Evolutionary conservation across 30 jellyfish, hydroid and myxozoan genomes (phyloP), one percentile per base, ranked within the genome.

Genomic region (Catostylus mosaicus): DNA sequence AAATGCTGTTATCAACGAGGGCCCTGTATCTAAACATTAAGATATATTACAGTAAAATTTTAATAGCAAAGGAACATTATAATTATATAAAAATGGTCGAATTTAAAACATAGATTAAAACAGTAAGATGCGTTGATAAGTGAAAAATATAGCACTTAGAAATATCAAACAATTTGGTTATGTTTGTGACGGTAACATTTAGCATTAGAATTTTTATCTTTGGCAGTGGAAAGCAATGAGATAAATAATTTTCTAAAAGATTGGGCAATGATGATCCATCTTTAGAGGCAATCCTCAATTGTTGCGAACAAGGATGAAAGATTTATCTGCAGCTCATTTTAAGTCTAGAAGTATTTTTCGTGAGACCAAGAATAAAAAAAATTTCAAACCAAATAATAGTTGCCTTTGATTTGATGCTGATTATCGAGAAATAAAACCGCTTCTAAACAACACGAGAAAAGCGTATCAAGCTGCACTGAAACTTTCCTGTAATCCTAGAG

Each of bases 361-460:
- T 30, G 31, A 65, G 24, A 26, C 77, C 0, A 31, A 65, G 31
- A 65, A 65, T 31, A 65, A 31, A 11, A 65, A 65, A 0, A 65
- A 27, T 65, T 31, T 26, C 38, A 31, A 65, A 4, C 27, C 43
- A 16, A 61, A 61, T 3, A 61, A 23, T 61, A 61, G 26, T 65
- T 65, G 54, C 77, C 77, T 54, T 26, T 65, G 54, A 54, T 65
- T 65, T 65, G 77, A 65, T 26, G 54, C 50, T 30, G 77, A 65
- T 23, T 65, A 54, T 65, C 0, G 31, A 43, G 77, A 65, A 65
- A 65, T 7, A 52, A 65, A 26, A 65, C 77, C 29, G 60, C 31
- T 65, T 26, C 56, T 65, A 31, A 65, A 65, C 77, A 65, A 65
- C 60, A 65, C 29, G 20, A 65, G 77, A 31, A 29, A 65, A 26